Percentiles rank a stretch among this genome's conserved stretches.
These are phyloP conservation scores for Odontamblyopus rebecca DNA, from an alignment of 2,797 vertebrate genomes.

Conservation along the genomic window DNA sequence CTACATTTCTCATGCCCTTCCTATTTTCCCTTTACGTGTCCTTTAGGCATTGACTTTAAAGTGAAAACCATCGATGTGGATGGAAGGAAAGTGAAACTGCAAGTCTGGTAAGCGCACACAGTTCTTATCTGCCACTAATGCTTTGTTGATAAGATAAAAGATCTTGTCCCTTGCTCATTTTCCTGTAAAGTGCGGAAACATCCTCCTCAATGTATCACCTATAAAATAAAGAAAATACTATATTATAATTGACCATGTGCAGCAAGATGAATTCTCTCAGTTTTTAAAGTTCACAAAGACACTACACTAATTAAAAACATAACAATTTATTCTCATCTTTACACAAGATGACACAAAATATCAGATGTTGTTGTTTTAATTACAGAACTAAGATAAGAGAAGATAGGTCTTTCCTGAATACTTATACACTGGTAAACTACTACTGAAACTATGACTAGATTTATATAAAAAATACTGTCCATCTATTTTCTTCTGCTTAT, in stretches of 20 bases:
- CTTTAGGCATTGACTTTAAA: conserved; percentile 92
- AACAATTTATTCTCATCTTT: too few species aligned
- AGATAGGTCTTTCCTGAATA: too few species aligned
- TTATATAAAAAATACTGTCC: too few species aligned
- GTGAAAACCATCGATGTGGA: conserved; percentile 93
- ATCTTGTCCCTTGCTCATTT: conserved; percentile 2
- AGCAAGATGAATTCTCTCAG: background rate
- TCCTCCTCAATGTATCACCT: conserved; percentile 9
- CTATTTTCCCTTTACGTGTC: conserved; percentile 2
- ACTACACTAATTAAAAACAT: too few species aligned
- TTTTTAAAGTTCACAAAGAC: too few species aligned
- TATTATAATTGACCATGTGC: background rate
- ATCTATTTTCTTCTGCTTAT: too few species aligned
- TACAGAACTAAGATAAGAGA: too few species aligned
- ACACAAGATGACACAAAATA: too few species aligned
- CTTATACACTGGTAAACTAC: too few species aligned
- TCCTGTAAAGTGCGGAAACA: conserved; percentile 43
- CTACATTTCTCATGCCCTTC: conserved; percentile 25
- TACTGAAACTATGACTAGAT: too few species aligned
- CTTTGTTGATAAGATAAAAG: conserved; percentile 2
- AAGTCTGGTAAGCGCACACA: conserved; percentile 85
- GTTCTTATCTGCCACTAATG: background rate
- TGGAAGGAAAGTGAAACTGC: conserved; percentile 94
- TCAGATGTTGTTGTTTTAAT: too few species aligned
- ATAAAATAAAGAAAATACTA: too few species aligned